These are phyloP conservation scores for Drosophila nasuta DNA, from an alignment of 1,140 invertebrate genomes.

Conservation along the genomic window DNA sequence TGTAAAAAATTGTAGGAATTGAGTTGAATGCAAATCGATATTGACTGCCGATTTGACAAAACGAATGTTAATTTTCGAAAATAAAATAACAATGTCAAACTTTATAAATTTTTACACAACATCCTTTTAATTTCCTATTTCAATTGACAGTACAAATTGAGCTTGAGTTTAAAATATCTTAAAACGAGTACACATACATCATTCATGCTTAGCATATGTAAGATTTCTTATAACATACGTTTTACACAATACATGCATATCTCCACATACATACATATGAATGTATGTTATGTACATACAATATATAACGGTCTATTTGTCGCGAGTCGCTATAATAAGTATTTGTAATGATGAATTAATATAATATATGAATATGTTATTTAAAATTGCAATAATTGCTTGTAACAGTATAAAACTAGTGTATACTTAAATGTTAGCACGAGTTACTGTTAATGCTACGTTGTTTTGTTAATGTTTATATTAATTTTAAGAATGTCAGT, in stretches of 20 bases:
- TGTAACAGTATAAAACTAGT: conserved; percentile 30
- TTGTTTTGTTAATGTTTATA: conserved; percentile 1
- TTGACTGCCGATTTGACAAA: no score
- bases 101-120: conserved; percentile 42
- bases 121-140: conserved; percentile 38
- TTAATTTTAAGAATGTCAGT: conserved; percentile 16
- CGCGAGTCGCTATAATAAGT: conserved; percentile 20
- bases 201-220: conserved; percentile 15
- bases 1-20: no score
- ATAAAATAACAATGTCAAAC: neutral
- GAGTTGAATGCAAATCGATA: no score
- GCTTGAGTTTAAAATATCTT: conserved; percentile 35
- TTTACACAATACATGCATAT: conserved; percentile 11
- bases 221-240: conserved; percentile 19
- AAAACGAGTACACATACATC: conserved; percentile 31
- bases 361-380: conserved; percentile 29
- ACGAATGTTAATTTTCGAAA: no score
- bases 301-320: conserved; percentile 10
- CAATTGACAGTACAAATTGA: conserved; percentile 57
- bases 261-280: neutral
- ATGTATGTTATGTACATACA: conserved; percentile 12
- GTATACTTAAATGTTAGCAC: conserved; percentile 19
- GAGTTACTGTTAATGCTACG: conserved; percentile 14
- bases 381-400: conserved; percentile 29
- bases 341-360: conserved; percentile 18